Base-by-base conservation (phyloP, 2,888 invertebrate species). In the Iselma pallidipennis region DNA sequence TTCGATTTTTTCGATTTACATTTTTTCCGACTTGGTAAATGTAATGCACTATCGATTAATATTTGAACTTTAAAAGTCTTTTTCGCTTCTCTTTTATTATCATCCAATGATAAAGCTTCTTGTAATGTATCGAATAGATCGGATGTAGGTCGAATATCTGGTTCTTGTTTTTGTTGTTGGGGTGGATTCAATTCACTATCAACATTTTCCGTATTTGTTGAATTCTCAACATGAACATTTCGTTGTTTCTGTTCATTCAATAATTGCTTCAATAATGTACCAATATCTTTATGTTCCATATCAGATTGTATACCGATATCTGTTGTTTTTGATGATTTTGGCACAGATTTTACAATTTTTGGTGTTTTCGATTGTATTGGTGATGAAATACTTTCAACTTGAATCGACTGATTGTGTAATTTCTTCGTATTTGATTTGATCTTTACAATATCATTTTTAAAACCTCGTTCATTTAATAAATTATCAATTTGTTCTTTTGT, bases 401-500 rank as follows among this genome's bases (percentile, higher is more conserved):
- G 12, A 29, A 19, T 58, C 31, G 45, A 7, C 57, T 16, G 29
- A 37, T 63, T 29, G 19, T 49, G 31, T 52, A 29, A 7, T 56
- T 51, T 62, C 42, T 60, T 63, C 37, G 31, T n/a, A 62, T 23
- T 10, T 16, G 71, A 67, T 60, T 73, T 75, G 2, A 74, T 72
- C 37, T 69, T 70, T 9, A 76, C 71, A 2, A 69, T 78, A 72
- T 68, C 66, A 29, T 74, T 72, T 79, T 79, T 76, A 76, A 82
- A 78, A 10, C 80, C 80, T 59, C 80, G 66, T 55, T 81, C 79
- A 4, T 60, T 55, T 77, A 86, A 85, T 37, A 88, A 74, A 61
- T 84, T 81, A 16, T 83, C 80, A 28, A 88, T 85, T 78, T 88
- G 88, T 49, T 83, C 81, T 49, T 85, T 84, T 3, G 86, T 86